Base-by-base conservation (phyloP, 2,888 invertebrate genomes). In the Monopis laevigella region DNA sequence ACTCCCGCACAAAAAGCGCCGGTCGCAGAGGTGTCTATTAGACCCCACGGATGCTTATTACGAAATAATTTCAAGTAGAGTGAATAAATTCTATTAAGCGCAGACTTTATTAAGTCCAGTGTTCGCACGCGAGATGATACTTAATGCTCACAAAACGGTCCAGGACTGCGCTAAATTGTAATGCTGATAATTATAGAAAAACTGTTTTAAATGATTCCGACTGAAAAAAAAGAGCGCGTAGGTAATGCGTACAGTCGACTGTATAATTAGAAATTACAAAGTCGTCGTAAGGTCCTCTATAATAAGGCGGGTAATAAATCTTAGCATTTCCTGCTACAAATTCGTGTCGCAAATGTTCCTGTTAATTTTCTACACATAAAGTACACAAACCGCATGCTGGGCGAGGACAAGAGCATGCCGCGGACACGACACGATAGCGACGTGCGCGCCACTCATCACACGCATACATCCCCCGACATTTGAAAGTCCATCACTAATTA, bases 331-430 rank as follows among this genome's bases (percentile, higher is more conserved):
- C 39, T 44, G 38, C 41, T 42, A 39, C 44, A 41, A 41, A 44
- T 34, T 41, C 29, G 55, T 56, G 69, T 71, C 64, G 68, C 65
- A 59, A 59, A 62, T 64, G 69, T 67, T 58, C 54, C 49, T 57
- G 62, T 65, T 69, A 69, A 72, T 70, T 68, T 62, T 51, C 54
- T 51, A 48, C 51, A 46, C 50, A 47, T 48, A 48, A 48, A 48
- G 47, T 43, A 53, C 43, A 16, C 43, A 11, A 61, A 55, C 61
- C 64, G 52, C 72, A 64, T 53, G 73, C 70, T 65, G 73, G 46
- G 69, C 51, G 53, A 39, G 29, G 46, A 46, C 46, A 45, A 29
- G 41, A 18, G 19, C 28, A 11, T 8, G 36, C 12, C 36, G 21
- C 21, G 21, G 21, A 6, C 36, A 13, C 21, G n/a, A 34, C 34